These are phyloP conservation scores for Drosophila seclusa DNA, from an alignment of 2,888 invertebrate species.

Conservation along the genomic window DNA sequence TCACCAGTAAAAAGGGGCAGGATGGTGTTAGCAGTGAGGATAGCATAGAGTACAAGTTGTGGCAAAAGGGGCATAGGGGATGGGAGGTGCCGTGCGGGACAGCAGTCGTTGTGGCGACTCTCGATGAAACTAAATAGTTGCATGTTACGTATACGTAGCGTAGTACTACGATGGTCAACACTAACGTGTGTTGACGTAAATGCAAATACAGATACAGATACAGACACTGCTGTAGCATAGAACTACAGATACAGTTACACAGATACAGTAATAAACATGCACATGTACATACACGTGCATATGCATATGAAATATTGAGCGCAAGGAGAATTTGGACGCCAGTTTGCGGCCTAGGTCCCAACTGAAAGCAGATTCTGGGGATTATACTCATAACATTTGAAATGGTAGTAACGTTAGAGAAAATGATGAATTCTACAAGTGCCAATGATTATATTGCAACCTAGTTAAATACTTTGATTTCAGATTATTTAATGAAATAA, in stretches of 20 bases:
- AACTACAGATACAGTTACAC: slow-evolving; percentile 5
- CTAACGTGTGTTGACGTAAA: slow-evolving; percentile 56
- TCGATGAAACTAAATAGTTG: slow-evolving; percentile 56
- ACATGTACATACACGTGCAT: slow-evolving; percentile 37
- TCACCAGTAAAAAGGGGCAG: slow-evolving; percentile 34
- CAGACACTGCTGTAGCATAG: slow-evolving; percentile 5
- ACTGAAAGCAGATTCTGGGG: slow-evolving; percentile 19
- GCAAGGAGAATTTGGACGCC: slow-evolving; percentile 51
- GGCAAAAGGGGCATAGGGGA: background rate
- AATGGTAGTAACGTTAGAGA: slow-evolving; percentile 8
- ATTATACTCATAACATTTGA: slow-evolving; percentile 15
- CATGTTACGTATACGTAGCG: slow-evolving; percentile 81
- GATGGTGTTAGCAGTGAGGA: slow-evolving; percentile 12
- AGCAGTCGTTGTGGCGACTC: slow-evolving; percentile 37
- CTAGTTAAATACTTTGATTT: slow-evolving; percentile 18
- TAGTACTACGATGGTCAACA: slow-evolving; percentile 44
- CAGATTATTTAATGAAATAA: slow-evolving; percentile 8
- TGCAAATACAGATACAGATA: slow-evolving; percentile 50
- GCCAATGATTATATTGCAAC: slow-evolving; percentile 3
- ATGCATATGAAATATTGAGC: slow-evolving; percentile 75
- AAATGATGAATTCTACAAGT: slow-evolving; percentile 6
- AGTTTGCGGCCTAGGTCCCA: slow-evolving; percentile 27
- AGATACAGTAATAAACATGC: slow-evolving; percentile 30
- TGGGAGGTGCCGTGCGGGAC: slow-evolving; percentile 23
- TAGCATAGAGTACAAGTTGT: background rate